phyloP scores from a whole-genome alignment of 1,140 invertebrate genomes.

The Drosophila littoralis region DNA sequence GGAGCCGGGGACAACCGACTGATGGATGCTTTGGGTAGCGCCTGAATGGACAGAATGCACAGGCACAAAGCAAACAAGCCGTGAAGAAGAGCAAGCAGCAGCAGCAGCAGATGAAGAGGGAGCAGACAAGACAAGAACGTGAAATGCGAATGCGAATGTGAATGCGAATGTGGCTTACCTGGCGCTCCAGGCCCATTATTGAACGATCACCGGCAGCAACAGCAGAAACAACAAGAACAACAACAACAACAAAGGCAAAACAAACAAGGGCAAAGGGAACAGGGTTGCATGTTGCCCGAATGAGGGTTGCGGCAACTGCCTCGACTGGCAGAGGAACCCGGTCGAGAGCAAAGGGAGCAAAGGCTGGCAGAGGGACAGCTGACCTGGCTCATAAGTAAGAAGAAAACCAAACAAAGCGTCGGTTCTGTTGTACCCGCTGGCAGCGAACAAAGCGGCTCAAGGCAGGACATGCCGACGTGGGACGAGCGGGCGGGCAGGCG shows the following conservation, averaged over 20 bases:
- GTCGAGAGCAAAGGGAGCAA: slow-evolving; percentile 12
- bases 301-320: slow-evolving; percentile 31
- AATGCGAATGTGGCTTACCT: slow-evolving; percentile 69
- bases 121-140: slow-evolving; percentile 27
- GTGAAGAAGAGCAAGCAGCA: slow-evolving; percentile 13
- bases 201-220: slow-evolving; percentile 50
- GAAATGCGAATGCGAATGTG: neutral
- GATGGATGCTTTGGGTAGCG: slow-evolving; percentile 32
- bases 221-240: slow-evolving; percentile 13
- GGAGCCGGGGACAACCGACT: slow-evolving; percentile 12
- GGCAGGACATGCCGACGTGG: slow-evolving; percentile 38
- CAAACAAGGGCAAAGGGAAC: slow-evolving; percentile 45
- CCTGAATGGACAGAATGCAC: slow-evolving; percentile 35
- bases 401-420: slow-evolving; percentile 42
- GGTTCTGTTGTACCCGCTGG: slow-evolving; percentile 13
- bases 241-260: slow-evolving; percentile 43
- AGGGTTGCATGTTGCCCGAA: slow-evolving; percentile 43
- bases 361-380: slow-evolving; percentile 30
- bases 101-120: slow-evolving; percentile 33
- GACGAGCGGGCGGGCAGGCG: neutral
- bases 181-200: slow-evolving; percentile 69
- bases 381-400: slow-evolving; percentile 34
- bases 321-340: neutral
- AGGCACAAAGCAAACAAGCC: slow-evolving; percentile 36
- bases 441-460: slow-evolving; percentile 38